Evolutionary conservation across 1,140 invertebrate species (phyloP).

Genomic region (Drosophila pectinifera): DNA sequence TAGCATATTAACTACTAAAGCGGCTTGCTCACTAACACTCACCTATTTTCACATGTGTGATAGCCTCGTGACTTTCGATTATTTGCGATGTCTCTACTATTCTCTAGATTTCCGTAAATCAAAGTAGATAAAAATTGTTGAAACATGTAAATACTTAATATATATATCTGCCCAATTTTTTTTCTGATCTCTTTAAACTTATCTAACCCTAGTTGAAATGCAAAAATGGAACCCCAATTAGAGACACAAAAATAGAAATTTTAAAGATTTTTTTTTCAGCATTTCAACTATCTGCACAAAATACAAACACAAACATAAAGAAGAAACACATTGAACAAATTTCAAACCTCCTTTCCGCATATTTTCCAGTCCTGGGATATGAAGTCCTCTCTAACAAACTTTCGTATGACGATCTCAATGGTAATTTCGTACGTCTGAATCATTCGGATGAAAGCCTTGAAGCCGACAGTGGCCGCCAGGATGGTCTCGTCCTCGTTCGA

Average conservation of each 20-base stretch:
- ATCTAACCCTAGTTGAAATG: slow-evolving; percentile 55
- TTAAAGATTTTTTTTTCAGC: slow-evolving; percentile 21
- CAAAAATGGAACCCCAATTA: slow-evolving; percentile 8
- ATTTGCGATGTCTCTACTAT: slow-evolving; percentile 84
- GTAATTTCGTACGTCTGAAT: slow-evolving; percentile 91
- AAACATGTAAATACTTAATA: slow-evolving; percentile 48
- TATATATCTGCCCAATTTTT: slow-evolving; percentile 3
- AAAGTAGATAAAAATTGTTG: slow-evolving; percentile 58
- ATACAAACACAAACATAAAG: slow-evolving; percentile 29
- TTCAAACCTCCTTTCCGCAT: slow-evolving; percentile 84
- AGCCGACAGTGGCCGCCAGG: slow-evolving; percentile 91
- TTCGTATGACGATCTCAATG: slow-evolving; percentile 92
- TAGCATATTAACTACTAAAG: background rate
- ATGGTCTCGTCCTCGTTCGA: slow-evolving; percentile 90
- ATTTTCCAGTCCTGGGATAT: slow-evolving; percentile 91
- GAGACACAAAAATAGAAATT: background rate
- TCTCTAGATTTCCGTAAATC: slow-evolving; percentile 73
- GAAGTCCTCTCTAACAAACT: slow-evolving; percentile 93
- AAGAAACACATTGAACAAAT: slow-evolving; percentile 57
- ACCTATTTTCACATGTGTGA: slow-evolving; percentile 84
- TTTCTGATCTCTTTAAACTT: background rate
- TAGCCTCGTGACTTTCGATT: slow-evolving; percentile 82
- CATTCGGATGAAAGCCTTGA: slow-evolving; percentile 93
- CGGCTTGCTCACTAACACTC: slow-evolving; percentile 35
- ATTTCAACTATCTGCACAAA: slow-evolving; percentile 58